phyloP scores from a whole-genome alignment of 2,797 vertebrate species.

The Poeciliopsis gracilis region DNA sequence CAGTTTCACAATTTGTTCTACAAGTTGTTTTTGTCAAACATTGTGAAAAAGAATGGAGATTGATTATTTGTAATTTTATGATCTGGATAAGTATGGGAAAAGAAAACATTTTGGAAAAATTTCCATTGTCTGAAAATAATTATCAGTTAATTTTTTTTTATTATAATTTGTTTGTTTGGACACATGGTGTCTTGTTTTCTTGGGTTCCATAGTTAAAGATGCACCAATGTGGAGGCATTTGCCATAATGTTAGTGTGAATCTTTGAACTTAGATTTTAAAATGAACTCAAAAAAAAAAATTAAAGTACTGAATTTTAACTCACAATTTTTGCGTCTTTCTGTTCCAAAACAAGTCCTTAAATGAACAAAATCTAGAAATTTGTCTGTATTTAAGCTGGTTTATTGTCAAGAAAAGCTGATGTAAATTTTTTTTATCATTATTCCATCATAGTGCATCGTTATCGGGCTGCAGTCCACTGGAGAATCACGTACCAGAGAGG shows the following conservation, averaged over 20 bases:
- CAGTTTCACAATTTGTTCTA: background rate
- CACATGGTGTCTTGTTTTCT: background rate
- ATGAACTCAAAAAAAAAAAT: background rate
- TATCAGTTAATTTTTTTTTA: background rate
- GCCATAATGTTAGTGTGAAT: background rate
- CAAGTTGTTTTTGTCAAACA: background rate
- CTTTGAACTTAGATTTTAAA: background rate
- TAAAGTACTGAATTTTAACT: background rate
- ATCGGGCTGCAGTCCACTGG: slow-evolving; percentile 98
- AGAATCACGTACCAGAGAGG: slow-evolving; percentile 95
- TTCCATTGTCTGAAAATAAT: background rate
- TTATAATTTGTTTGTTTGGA: background rate
- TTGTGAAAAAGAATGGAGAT: background rate
- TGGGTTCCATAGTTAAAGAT: background rate
- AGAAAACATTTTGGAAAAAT: background rate
- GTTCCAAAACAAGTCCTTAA: background rate
- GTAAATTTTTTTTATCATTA: background rate
- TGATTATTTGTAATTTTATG: background rate
- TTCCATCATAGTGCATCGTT: slow-evolving; percentile 86
- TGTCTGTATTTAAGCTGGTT: background rate
- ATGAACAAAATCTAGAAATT: background rate
- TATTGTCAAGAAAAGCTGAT: background rate
- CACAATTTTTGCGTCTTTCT: background rate
- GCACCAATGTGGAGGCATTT: background rate
- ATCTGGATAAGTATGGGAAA: background rate